phyloP scores from a whole-genome alignment of 2,113 vertebrate species.

The Dicentrarchus labrax region DNA sequence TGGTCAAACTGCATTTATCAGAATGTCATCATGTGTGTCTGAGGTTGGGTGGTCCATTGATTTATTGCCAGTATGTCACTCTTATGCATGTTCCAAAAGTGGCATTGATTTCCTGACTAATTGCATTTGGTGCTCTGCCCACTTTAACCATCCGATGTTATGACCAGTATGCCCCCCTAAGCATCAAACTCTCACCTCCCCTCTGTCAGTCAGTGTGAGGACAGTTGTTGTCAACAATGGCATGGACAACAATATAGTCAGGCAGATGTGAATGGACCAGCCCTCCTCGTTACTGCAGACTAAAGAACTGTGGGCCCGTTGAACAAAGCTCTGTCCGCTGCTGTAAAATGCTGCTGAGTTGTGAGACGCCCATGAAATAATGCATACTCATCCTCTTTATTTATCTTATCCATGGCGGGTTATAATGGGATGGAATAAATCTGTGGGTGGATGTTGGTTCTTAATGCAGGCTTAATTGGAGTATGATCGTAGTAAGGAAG shows the following conservation, averaged over 20 bases:
- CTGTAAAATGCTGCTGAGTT: conserved; percentile 46
- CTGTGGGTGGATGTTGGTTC: conserved; percentile 11
- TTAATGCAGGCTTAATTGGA: conserved; percentile 58
- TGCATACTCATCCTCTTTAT: conserved; percentile 46
- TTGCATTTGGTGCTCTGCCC: conserved; percentile 14
- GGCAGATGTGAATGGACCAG: conserved; percentile 35
- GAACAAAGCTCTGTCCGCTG: conserved; percentile 30
- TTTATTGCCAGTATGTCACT: conserved; percentile 45
- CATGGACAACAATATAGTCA: conserved; percentile 2
- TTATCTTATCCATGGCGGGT: background rate
- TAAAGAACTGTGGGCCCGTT: conserved; percentile 21
- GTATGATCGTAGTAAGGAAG: background rate
- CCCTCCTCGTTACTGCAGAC: conserved; percentile 50
- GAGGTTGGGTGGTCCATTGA: conserved; percentile 67
- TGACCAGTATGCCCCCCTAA: conserved; percentile 1
- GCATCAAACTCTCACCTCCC: conserved; percentile 25
- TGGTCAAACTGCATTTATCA: conserved; percentile 47
- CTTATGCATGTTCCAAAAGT: conserved; percentile 30
- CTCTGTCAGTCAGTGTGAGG: conserved; percentile 25
- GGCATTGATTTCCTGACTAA: conserved; percentile 60
- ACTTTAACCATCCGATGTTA: background rate
- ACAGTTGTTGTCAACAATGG: conserved; percentile 56
- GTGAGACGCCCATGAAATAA: conserved; percentile 42
- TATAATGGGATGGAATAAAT: conserved; percentile 33
- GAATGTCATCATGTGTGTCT: conserved; percentile 22